These are phyloP conservation scores for Atlantisia rogersi DNA, from an alignment of 2,113 vertebrate genomes.

Conservation along the genomic window DNA sequence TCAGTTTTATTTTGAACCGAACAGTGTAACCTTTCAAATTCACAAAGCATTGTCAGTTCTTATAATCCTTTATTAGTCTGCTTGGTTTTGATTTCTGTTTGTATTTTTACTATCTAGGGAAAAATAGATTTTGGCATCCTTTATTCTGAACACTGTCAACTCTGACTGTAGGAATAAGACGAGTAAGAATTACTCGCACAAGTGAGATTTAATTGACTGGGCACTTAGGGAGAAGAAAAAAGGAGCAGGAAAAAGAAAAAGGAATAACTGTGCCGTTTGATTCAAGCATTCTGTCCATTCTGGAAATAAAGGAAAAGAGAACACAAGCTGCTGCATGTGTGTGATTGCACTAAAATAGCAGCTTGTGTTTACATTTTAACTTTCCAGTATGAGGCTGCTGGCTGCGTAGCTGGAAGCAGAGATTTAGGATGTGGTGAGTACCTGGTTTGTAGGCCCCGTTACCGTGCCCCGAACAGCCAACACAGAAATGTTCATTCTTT, in stretches of 20 bases:
- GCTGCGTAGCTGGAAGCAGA: not conserved
- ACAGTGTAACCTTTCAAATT: constrained; percentile 3
- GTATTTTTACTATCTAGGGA: not conserved
- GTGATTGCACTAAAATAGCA: not conserved
- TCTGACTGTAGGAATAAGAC: not conserved
- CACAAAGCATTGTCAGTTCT: not conserved
- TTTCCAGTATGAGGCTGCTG: not conserved
- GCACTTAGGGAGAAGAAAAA: not conserved
- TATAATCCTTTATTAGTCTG: not conserved
- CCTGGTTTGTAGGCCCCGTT: not conserved
- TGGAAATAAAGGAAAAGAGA: not conserved
- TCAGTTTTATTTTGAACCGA: not conserved
- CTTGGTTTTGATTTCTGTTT: constrained; percentile 34
- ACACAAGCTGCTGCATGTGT: not conserved
- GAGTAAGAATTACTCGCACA: not conserved
- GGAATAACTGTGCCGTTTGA: not conserved
- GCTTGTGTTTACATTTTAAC: constrained; percentile 3
- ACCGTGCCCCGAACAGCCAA: not conserved
- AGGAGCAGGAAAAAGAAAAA: not conserved
- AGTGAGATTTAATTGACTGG: constrained; percentile 4
- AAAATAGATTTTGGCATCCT: not conserved
- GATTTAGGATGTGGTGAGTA: not conserved
- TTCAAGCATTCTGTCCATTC: not conserved
- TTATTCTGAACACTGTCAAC: not conserved
- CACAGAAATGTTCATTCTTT: not conserved